Percentiles rank a stretch among this genome's conserved stretches.
phyloP scores from a whole-genome alignment of 2,797 vertebrate genomes.

The Schizopygopsis malacanthus region DNA sequence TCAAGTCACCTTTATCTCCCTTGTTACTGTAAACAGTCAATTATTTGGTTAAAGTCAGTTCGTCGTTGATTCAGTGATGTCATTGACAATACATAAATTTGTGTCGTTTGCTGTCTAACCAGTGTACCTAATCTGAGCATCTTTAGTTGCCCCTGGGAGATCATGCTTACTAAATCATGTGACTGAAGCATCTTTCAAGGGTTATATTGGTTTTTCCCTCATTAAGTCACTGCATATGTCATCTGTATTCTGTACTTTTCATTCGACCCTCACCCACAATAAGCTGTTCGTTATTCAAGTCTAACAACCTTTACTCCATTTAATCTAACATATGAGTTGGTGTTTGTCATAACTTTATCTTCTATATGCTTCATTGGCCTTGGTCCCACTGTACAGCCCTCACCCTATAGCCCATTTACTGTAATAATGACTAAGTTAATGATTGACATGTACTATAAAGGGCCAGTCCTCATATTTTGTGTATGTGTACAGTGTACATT shows the following conservation, averaged over 20 bases:
- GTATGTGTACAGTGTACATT: not conserved
- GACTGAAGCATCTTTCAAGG: not conserved
- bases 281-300: not conserved
- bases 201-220: not conserved
- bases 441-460: constrained; percentile 13
- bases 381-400: not conserved
- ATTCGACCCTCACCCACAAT: not conserved
- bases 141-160: not conserved
- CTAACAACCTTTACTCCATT: constrained; percentile 7
- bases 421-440: constrained; percentile 13
- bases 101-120: not conserved
- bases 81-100: not conserved
- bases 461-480: constrained; percentile 1
- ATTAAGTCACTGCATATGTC: not conserved
- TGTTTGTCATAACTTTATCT: constrained; percentile 5
- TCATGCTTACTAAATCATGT: constrained; percentile 6
- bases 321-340: not conserved
- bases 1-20: not conserved
- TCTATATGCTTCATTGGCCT: not conserved
- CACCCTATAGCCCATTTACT: constrained; percentile 7
- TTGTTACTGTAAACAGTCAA: not conserved
- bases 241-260: not conserved
- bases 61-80: not conserved
- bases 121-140: not conserved
- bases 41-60: not conserved